Conservation (phyloP, 2,888 invertebrate genomes). For the Sussaba pulchella region DNA sequence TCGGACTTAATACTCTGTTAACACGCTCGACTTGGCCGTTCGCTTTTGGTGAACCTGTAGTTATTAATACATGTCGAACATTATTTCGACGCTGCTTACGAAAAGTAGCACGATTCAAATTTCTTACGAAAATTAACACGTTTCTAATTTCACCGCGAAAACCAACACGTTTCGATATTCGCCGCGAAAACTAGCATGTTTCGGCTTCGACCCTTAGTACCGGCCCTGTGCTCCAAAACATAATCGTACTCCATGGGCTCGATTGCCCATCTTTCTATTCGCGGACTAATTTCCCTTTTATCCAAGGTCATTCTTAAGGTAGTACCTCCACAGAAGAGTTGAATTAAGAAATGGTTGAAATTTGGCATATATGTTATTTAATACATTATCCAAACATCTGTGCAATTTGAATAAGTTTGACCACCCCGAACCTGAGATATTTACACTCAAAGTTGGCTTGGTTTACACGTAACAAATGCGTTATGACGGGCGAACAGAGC, state of each 20-base stretch:
- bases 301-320: conserved; percentile 69
- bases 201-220: conserved; percentile 69
- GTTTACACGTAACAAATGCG: too few relatives aligned
- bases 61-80: conserved; percentile 59
- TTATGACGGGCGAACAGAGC: too few relatives aligned
- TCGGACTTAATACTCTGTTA: conserved; percentile 63
- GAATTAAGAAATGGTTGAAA: too few relatives aligned
- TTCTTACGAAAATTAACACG: too few relatives aligned
- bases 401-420: too few relatives aligned
- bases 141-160: conserved; percentile 58
- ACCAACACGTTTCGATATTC: conserved; percentile 60
- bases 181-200: conserved; percentile 66
- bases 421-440: too few relatives aligned
- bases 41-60: conserved; percentile 70
- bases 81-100: conserved; percentile 55
- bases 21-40: conserved; percentile 72
- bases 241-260: conserved; percentile 72
- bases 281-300: conserved; percentile 74
- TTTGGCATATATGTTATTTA: too few relatives aligned
- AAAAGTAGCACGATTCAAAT: too few relatives aligned
- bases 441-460: too few relatives aligned
- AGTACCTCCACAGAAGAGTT: too few relatives aligned
- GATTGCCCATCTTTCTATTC: conserved; percentile 74
- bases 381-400: too few relatives aligned
- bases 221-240: conserved; percentile 68